Evolutionary conservation across 1,140 invertebrate species (phyloP).

Genomic region (Sminthurinus signatus): DNA sequence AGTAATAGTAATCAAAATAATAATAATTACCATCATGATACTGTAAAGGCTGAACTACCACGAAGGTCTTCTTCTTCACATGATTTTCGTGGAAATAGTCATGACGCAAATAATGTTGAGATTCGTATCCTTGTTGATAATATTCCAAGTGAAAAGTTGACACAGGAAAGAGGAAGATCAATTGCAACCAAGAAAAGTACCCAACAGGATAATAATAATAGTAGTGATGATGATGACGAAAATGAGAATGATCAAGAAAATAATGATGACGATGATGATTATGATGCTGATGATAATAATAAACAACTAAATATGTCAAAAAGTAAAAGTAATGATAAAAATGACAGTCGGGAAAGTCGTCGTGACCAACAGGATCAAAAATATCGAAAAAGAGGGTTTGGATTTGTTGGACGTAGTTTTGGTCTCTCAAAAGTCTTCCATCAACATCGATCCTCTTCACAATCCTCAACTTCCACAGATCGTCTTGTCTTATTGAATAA

Average conservation of each 20-base stretch:
- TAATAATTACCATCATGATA: too few relatives aligned
- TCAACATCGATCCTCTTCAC: slow-evolving; percentile 11
- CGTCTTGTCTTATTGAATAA: slow-evolving; percentile 18
- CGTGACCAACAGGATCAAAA: too few relatives aligned
- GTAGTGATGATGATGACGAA: slow-evolving; percentile 2
- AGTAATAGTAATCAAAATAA: too few relatives aligned
- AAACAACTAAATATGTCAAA: neutral
- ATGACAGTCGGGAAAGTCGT: neutral
- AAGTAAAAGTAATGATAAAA: neutral
- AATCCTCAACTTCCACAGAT: slow-evolving; percentile 8
- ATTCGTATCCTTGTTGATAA: too few relatives aligned
- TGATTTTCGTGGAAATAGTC: too few relatives aligned
- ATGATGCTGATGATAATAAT: slow-evolving; percentile 5
- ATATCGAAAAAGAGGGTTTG: slow-evolving; percentile 24
- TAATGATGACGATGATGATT: slow-evolving; percentile 1
- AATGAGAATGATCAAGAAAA: slow-evolving; percentile 3
- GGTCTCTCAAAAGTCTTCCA: slow-evolving; percentile 14
- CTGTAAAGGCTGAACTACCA: too few relatives aligned
- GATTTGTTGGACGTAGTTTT: slow-evolving; percentile 13
- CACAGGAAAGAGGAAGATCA: too few relatives aligned
- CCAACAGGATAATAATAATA: too few relatives aligned
- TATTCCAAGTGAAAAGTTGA: too few relatives aligned
- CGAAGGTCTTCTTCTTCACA: too few relatives aligned
- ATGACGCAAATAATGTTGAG: too few relatives aligned
- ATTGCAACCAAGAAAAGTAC: too few relatives aligned